phyloP scores from a whole-genome alignment of 2,888 invertebrate genomes.

The Salticus scenicus region DNA sequence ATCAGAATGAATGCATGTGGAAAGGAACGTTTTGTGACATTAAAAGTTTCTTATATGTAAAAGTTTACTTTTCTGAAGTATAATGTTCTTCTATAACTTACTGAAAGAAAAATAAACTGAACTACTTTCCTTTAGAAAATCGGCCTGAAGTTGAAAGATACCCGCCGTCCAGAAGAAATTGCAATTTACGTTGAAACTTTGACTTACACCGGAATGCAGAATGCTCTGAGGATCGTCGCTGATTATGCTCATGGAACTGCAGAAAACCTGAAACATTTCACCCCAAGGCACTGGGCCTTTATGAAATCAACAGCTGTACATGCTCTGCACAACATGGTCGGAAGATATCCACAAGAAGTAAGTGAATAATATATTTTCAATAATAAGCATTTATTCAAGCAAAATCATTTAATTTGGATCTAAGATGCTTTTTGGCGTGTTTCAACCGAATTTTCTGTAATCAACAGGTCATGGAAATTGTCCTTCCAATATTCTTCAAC shows the following conservation, averaged over 20 bases:
- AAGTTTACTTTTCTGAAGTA: too few species aligned
- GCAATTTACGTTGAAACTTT: constrained; percentile 71
- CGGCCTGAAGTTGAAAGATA: constrained; percentile 13
- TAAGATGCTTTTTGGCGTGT: neutral
- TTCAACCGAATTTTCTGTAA: neutral
- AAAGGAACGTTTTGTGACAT: too few species aligned
- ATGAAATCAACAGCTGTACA: constrained; percentile 67
- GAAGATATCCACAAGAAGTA: constrained; percentile 21
- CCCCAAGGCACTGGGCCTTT: constrained; percentile 43
- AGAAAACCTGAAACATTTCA: neutral
- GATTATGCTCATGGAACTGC: constrained; percentile 61
- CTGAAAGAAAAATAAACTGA: too few species aligned
- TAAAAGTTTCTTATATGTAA: too few species aligned
- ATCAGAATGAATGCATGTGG: too few species aligned
- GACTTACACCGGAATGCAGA: constrained; percentile 59
- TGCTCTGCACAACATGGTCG: constrained; percentile 66
- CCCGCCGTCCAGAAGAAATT: constrained; percentile 49
- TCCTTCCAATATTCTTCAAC: constrained; percentile 74
- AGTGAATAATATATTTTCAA: neutral
- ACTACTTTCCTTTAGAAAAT: constrained; percentile 24
- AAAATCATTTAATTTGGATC: too few species aligned
- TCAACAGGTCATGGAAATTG: constrained; percentile 70
- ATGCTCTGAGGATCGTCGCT: constrained; percentile 58
- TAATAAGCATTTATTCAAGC: too few species aligned
- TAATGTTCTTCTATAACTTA: too few species aligned